Evolutionary conservation across 2,888 invertebrate genomes (phyloP).

Genomic region (Tenthredo livida): DNA sequence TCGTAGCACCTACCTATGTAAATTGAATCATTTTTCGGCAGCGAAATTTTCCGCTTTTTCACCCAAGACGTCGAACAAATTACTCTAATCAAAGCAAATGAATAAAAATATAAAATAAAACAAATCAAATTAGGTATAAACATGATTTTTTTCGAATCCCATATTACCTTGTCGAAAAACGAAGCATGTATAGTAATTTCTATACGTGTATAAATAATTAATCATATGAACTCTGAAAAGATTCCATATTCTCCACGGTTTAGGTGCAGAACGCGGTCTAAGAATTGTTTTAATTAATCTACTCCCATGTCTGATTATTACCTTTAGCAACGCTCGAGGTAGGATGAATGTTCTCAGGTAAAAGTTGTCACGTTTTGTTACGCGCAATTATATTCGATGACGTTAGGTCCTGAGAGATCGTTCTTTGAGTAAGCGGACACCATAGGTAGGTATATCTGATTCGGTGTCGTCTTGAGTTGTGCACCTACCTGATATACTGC

Average conservation of each 20-base stretch:
- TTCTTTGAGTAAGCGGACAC: not conserved
- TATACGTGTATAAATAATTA: not conserved
- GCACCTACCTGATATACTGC: too few species aligned
- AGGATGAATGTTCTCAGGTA: not conserved
- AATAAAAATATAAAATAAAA: not conserved
- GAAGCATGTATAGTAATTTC: too few species aligned
- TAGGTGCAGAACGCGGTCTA: not conserved
- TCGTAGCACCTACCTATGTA: not conserved
- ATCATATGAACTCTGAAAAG: not conserved
- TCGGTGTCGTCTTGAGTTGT: not conserved
- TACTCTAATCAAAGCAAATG: not conserved
- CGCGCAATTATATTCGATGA: not conserved
- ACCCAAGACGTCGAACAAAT: not conserved
- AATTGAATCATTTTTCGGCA: not conserved
- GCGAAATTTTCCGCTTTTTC: not conserved
- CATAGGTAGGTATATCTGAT: not conserved
- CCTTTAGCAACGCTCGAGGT: not conserved
- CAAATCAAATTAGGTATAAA: not conserved
- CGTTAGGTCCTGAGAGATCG: not conserved
- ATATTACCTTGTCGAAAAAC: not conserved
- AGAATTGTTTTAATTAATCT: constrained; percentile 22
- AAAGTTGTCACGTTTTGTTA: not conserved
- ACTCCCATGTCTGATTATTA: constrained; percentile 5
- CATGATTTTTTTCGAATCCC: not conserved
- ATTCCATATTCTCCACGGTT: not conserved